Percentiles rank a stretch among this genome's conserved stretches.
phyloP scores from a whole-genome alignment of 64 coral and sea anemone genomes.

The Porites lutea region DNA sequence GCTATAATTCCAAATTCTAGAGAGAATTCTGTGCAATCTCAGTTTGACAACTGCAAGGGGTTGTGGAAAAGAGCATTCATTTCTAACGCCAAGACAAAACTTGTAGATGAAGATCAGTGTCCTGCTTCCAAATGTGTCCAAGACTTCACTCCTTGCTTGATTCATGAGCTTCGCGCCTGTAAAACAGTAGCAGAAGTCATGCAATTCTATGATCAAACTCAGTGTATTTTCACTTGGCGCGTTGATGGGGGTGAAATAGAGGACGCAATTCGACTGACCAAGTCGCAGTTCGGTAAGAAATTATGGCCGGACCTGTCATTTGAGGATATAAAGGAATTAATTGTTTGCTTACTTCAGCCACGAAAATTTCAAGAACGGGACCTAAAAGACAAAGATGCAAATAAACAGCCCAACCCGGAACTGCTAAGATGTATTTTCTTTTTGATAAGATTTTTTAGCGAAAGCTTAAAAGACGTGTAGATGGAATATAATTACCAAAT shows the following conservation, averaged over 20 bases:
- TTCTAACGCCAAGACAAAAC: conserved; percentile 63
- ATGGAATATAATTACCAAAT: too few species aligned
- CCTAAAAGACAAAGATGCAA: conserved; percentile 63
- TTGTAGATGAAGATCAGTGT: conserved; percentile 82
- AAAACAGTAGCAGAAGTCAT: conserved; percentile 79
- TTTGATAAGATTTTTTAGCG: conserved; percentile 78
- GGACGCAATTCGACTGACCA: conserved; percentile 83
- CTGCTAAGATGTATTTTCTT: conserved; percentile 89
- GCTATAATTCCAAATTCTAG: conserved; percentile 90
- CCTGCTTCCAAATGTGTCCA: conserved; percentile 81
- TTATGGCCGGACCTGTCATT: conserved; percentile 80
- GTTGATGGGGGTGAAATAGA: conserved; percentile 88
- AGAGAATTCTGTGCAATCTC: conserved; percentile 83
- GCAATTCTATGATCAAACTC: conserved; percentile 77
- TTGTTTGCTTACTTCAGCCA: conserved; percentile 74
- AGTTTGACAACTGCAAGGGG: conserved; percentile 85
- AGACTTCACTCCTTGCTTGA: conserved; percentile 29
- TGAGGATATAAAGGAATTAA: conserved; percentile 64
- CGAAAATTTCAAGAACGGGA: conserved; percentile 50
- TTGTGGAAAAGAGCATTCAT: conserved; percentile 75
- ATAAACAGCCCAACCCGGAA: conserved; percentile 79
- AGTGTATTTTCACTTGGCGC: conserved; percentile 86
- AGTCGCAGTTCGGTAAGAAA: conserved; percentile 90
- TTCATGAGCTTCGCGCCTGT: conserved; percentile 65
- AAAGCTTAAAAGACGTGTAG: conserved; percentile 31